Evolutionary conservation across 2,113 vertebrate species (phyloP), one percentile per base, ranked within the genome.

Genomic region (Vanacampus margaritifer): DNA sequence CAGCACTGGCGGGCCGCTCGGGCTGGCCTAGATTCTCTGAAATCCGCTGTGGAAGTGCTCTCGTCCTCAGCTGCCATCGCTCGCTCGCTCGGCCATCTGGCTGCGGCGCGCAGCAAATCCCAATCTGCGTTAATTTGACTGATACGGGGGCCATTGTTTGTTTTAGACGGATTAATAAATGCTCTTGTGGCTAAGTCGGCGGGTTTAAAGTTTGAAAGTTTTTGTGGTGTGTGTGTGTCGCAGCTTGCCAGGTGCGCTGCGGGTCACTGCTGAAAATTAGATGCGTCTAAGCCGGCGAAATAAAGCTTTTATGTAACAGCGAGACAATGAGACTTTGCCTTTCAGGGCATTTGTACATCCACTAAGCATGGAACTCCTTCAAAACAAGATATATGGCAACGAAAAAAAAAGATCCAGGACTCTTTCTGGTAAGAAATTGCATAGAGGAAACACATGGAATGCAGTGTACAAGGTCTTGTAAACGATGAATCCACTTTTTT

Each of bases 11-110:
- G 87, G 89, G 87, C 82, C 77, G 36, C 83, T 84, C 84, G 86
- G 83, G 78, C 80, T 92, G 91, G 87, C 91, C 90, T 91, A 92
- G 86, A 90, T 91, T 91, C 86, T 84, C 82, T 86, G 75, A 88
- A 88, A 90, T 91, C 88, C 89, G 80, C 87, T 90, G 89, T 89
- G 88, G 89, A 90, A 91, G 84, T 84, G 80, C 67, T 76, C 74
- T 60, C 66, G 87, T 90, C 90, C 90, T 89, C 86, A 88, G 85
- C 88, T 91, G 88, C 87, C 54, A 87, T 86, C 79, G 84, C 43
- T 4, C 17, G 43, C 64, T 81, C 88, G 85, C 83, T 59, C 87
- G 54, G 89, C 86, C 86, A 87, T 87, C 88, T 89, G 85, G 88
- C 84, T 74, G 70, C 78, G 81, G 83, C 67, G 82, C 87, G 85